Conservation (phyloP, 2,797 vertebrate genomes). For the Picus viridis region DNA sequence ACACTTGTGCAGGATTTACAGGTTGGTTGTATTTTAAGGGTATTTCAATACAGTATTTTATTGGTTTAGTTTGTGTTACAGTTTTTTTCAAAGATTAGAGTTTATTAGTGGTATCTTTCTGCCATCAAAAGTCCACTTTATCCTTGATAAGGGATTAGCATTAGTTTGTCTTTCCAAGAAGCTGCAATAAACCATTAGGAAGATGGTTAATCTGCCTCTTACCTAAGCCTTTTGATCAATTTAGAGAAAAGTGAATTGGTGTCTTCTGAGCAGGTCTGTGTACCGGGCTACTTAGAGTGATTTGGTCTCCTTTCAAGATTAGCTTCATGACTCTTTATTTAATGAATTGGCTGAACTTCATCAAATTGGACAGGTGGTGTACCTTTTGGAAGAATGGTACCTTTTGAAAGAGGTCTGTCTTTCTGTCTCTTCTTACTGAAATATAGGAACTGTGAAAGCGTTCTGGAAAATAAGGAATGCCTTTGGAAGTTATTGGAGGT, state of each 20-base stretch:
- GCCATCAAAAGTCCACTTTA: constrained; percentile 36
- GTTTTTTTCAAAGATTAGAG: not conserved
- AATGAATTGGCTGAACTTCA: not conserved
- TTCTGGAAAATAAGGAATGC: not conserved
- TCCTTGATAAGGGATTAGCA: not conserved
- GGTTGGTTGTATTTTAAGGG: not conserved
- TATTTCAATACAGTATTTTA: not conserved
- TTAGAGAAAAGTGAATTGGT: constrained; percentile 26
- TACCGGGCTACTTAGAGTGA: constrained; percentile 1
- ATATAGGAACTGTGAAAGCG: not conserved
- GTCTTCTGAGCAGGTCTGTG: not conserved
- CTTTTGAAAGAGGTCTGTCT: not conserved
- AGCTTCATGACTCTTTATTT: not conserved
- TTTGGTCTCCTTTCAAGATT: constrained; percentile 12
- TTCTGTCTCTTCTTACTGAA: not conserved
- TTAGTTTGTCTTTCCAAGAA: not conserved
- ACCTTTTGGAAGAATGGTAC: not conserved
- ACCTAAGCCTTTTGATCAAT: constrained; percentile 47
- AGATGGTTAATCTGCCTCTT: constrained; percentile 33
- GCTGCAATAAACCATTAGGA: not conserved
- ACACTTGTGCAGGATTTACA: not conserved
- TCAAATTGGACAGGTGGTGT: constrained; percentile 4
- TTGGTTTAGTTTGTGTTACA: not conserved
- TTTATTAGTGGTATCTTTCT: constrained; percentile 2
- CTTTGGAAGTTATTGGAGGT: not conserved